phyloP scores from a whole-genome alignment of 2,797 vertebrate genomes.

The Ctenosaura bakeri region DNA sequence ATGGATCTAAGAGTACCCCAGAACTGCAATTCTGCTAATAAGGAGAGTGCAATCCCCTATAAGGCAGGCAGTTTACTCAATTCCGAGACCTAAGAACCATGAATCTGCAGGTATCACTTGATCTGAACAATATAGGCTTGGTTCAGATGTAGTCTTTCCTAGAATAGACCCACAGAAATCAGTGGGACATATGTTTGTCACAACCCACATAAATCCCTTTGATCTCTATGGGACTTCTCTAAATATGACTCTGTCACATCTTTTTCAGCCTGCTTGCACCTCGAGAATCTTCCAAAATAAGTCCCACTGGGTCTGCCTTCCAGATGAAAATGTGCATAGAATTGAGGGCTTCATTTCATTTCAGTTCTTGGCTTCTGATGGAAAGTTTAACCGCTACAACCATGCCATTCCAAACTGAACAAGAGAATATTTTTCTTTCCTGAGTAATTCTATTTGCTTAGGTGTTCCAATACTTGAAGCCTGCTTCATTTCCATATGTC shows the following conservation, averaged over 20 bases:
- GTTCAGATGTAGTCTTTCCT: too few relatives aligned
- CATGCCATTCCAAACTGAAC: conserved; percentile 14
- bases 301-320: background rate
- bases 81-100: too few relatives aligned
- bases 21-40: too few relatives aligned
- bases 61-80: too few relatives aligned
- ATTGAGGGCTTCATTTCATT: background rate
- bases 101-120: background rate
- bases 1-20: too few relatives aligned
- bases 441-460: conserved; percentile 1
- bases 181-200: background rate
- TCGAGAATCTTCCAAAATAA: background rate
- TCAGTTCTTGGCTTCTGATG: background rate
- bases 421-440: background rate
- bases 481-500: conserved; percentile 6
- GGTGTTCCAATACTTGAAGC: conserved; percentile 8
- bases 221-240: background rate
- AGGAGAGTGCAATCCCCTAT: too few relatives aligned
- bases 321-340: background rate
- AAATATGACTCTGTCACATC: background rate
- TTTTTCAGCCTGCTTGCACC: background rate
- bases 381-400: background rate
- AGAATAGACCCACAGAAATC: background rate
- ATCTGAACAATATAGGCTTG: background rate
- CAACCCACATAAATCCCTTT: background rate